Conservation (phyloP, 2,797 vertebrate genomes). For the Gastrophryne carolinensis region DNA sequence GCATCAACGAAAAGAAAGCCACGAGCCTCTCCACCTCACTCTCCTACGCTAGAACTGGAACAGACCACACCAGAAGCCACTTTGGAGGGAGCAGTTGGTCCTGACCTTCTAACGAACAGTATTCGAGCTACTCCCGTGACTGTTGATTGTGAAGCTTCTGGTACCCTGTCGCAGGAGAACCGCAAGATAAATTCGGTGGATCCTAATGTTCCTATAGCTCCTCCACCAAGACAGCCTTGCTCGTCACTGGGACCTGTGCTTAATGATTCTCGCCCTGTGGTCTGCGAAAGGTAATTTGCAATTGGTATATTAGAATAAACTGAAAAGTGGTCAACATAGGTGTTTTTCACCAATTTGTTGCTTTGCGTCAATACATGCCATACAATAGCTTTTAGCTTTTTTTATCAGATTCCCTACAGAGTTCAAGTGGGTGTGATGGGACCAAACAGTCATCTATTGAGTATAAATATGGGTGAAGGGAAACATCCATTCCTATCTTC, state of each 20-base stretch:
- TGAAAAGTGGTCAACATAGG: no score
- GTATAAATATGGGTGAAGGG: no score
- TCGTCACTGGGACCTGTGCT: slow-evolving; percentile 84
- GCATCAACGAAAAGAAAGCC: slow-evolving; percentile 91
- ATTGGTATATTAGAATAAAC: no score
- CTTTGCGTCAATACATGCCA: no score
- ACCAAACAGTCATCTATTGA: no score
- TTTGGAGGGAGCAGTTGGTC: slow-evolving; percentile 83
- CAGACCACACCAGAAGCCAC: slow-evolving; percentile 70
- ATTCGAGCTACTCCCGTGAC: slow-evolving; percentile 61
- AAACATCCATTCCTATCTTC: no score
- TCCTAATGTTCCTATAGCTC: slow-evolving; percentile 78
- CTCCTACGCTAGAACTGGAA: slow-evolving; percentile 88
- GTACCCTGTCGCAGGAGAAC: slow-evolving; percentile 70
- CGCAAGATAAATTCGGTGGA: slow-evolving; percentile 79
- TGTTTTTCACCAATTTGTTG: no score
- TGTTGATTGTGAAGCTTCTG: slow-evolving; percentile 66
- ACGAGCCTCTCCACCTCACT: slow-evolving; percentile 87
- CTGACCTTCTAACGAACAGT: slow-evolving; percentile 69
- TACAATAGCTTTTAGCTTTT: no score
- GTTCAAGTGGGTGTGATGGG: no score
- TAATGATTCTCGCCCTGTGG: slow-evolving; percentile 85
- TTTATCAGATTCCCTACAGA: no score
- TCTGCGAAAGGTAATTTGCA: slow-evolving; percentile 90
- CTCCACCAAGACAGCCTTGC: slow-evolving; percentile 92